phyloP scores from a whole-genome alignment of 2,113 vertebrate genomes.

The Gavia stellata region DNA sequence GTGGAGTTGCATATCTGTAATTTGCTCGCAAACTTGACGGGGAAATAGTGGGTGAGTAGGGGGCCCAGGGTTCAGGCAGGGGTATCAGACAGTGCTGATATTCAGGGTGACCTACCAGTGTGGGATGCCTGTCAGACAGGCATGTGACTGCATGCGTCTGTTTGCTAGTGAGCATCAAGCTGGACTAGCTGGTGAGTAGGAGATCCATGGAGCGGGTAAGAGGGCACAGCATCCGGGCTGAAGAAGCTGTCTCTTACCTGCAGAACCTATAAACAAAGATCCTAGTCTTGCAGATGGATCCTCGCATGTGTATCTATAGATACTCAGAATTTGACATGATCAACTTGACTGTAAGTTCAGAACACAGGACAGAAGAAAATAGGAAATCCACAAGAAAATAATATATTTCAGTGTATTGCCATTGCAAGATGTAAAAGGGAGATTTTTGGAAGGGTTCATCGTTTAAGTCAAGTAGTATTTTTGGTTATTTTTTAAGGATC shows the following conservation, averaged over 20 bases:
- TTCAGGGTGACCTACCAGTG: background rate
- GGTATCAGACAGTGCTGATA: background rate
- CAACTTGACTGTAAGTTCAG: background rate
- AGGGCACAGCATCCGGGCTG: background rate
- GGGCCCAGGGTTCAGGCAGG: background rate
- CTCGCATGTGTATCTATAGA: background rate
- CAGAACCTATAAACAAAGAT: background rate
- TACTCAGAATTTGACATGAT: background rate
- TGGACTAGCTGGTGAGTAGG: background rate
- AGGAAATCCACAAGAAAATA: background rate
- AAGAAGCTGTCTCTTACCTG: background rate
- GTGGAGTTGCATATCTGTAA: background rate
- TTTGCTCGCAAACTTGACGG: background rate
- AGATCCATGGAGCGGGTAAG: background rate
- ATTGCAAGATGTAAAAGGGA: background rate
- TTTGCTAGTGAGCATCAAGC: background rate
- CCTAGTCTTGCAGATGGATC: background rate
- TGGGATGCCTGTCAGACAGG: background rate
- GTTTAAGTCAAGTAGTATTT: background rate
- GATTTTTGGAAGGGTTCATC: background rate
- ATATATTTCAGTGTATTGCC: background rate
- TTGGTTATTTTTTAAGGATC: background rate
- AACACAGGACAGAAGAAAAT: background rate
- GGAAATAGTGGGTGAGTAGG: background rate
- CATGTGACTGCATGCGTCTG: accelerated